Evolutionary conservation across 2,797 vertebrate genomes (phyloP), one percentile per base, ranked within the genome.

Genomic region (Myotis daubentonii): DNA sequence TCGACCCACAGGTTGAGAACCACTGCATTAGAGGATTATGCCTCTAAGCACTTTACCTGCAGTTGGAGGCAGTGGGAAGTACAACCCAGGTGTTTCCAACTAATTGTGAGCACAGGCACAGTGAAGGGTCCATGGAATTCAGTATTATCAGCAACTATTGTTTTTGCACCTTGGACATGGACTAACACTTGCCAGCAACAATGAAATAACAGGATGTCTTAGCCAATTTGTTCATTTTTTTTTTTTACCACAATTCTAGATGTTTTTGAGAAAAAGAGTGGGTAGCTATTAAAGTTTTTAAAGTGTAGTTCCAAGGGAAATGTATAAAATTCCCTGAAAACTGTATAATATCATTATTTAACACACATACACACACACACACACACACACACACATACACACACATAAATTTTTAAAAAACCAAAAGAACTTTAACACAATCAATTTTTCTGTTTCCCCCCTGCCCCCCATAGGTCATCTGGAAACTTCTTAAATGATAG

Each of bases 401-500:
- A 30, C 60, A 62, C 28, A 62, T 36, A 16, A 51, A 44, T 36
- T 36, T 36, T 13, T 15, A 33, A 78, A 84, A 44, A 51, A 80
- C 84, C 8, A 10, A 44, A 10, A 44, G 41, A 90, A 74, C 22
- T 76, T 25, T 17, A 75, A n/a, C 30, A 72, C 10, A 82, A 33
- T 88, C 8, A 15, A 20, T 57, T 93, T 90, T 87, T 89, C 49
- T 91, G 6, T 74, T 36, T 82, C 82, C 91, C 55, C 20, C 62
- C 1, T n/a, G 0, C 25, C 44, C 36, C 33, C 55, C 55, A 38
- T 1, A n/a, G 13, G 15, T 33, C 44, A 91, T 66, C 85, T 82
- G 51, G 57, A 71, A 82, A 91, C 60, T 25, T 94, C 53, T 90
- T 81, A 94, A 93, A 87, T 55, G 62, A 82, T 25, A 82, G 47